Base-by-base conservation (phyloP, 2,888 invertebrate species). In the Boloria euphrosyne region DNA sequence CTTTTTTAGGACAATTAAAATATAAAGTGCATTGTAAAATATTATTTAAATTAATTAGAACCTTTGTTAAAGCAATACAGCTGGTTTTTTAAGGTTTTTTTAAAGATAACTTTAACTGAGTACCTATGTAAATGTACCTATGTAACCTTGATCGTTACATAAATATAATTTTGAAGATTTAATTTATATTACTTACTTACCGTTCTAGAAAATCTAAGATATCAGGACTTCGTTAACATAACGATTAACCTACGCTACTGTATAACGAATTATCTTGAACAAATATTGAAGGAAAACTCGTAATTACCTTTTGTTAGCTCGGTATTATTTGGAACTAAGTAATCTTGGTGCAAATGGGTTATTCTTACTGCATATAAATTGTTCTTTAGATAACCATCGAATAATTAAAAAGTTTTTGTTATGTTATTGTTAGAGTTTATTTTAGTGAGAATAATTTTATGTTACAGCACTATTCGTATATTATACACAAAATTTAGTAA, bases 201-300 rank as follows among this genome's bases (percentile, higher is more conserved):
- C 31, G 31, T 10, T 7, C 10, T 10, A 38, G 68, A 66, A 69
- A 66, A 66, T 66, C 67, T 68, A 47, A 69, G 67, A 64, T 73
- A 69, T 68, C 71, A 71, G 73, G 72, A 74, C 74, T 73, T 74
- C 75, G 75, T 74, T 73, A 75, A 68, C 76, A 74, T 73, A 76
- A 73, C 72, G 76, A 75, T 74, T 74, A 75, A 72, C 74, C 78
- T 80, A 77, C 80, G 83, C 86, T 82, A 82, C 85, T 79, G 84
- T 80, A 73, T 79, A 79, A 81, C 79, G 83, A 83, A 83, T 87
- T 89, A 90, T 90, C 90, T 88, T 75, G 63, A 68, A 79, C 80
- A 87, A 90, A 91, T 87, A 89, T 88, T 89, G 82, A 80, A 85
- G 80, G 82, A 82, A 83, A 84, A 84, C 87, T 80, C 80, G 80